Conservation (phyloP, 2,797 vertebrate species). For the Ispidina lecontei region DNA sequence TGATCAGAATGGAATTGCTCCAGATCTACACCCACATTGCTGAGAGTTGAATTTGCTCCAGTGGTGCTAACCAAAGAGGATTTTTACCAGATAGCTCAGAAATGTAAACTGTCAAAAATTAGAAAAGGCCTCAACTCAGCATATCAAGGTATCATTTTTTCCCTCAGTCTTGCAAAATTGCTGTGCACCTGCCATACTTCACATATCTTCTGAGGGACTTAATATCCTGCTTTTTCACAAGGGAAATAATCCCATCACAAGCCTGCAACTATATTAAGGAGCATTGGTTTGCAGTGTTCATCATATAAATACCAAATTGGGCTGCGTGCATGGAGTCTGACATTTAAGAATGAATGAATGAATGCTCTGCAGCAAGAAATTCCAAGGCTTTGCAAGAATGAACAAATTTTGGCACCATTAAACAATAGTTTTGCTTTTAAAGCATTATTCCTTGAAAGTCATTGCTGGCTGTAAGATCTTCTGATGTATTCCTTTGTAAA, state of each 20-base stretch:
- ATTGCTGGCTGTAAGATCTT: background rate
- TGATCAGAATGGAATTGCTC: constrained; percentile 37
- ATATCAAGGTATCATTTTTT: constrained; percentile 26
- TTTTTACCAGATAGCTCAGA: constrained; percentile 7
- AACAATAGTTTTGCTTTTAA: constrained; percentile 46
- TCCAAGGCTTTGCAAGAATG: constrained; percentile 17
- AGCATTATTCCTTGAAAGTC: background rate
- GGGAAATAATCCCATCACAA: constrained; percentile 53
- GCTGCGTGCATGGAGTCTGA: background rate
- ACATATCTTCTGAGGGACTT: constrained; percentile 51
- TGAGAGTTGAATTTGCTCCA: constrained; percentile 47
- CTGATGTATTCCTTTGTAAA: background rate
- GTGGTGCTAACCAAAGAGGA: constrained; percentile 25
- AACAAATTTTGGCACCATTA: constrained; percentile 45
- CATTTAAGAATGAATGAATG: constrained; percentile 66
- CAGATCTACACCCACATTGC: constrained; percentile 35
- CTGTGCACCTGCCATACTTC: constrained; percentile 34
- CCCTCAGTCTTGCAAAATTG: constrained; percentile 22
- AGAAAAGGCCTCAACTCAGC: constrained; percentile 26
- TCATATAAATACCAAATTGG: constrained; percentile 44
- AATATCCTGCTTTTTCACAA: constrained; percentile 58
- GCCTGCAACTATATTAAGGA: constrained; percentile 57
- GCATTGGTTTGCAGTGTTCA: background rate
- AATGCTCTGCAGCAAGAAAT: constrained; percentile 26
- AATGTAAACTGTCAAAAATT: constrained; percentile 18